phyloP scores from a whole-genome alignment of 2,888 invertebrate genomes.

The Dynastes grantii region DNA sequence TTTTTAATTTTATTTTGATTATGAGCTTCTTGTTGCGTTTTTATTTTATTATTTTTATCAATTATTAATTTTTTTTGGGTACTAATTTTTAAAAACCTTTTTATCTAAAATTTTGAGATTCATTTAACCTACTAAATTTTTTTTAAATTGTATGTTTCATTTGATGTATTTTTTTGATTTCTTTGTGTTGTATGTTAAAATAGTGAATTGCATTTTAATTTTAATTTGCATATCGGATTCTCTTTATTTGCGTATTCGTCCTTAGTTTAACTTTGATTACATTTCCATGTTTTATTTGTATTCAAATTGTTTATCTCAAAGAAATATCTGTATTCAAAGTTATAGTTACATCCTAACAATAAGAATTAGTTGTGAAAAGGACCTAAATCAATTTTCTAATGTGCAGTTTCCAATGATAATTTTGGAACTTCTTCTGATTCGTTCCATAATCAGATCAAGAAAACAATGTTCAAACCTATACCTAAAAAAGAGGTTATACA shows the following conservation, averaged over 20 bases:
- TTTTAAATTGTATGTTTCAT: background rate
- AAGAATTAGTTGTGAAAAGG: background rate
- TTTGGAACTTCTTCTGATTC: slow-evolving; percentile 62
- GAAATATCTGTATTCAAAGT: background rate
- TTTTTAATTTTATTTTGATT: slow-evolving; percentile 12
- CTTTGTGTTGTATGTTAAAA: background rate
- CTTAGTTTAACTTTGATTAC: background rate
- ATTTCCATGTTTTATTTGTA: background rate
- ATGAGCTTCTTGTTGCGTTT: background rate
- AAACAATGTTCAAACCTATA: slow-evolving; percentile 66
- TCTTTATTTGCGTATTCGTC: slow-evolving; percentile 25
- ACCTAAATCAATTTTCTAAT: slow-evolving; percentile 46
- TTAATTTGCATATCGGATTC: slow-evolving; percentile 11
- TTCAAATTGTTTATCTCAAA: background rate
- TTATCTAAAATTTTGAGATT: background rate
- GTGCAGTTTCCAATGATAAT: slow-evolving; percentile 59
- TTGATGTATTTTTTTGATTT: background rate
- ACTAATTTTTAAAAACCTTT: background rate
- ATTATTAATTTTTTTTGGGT: background rate
- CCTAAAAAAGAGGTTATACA: slow-evolving; percentile 67
- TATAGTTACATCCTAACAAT: background rate
- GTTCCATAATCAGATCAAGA: slow-evolving; percentile 65
- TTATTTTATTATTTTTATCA: background rate
- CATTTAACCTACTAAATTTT: slow-evolving; percentile 1
- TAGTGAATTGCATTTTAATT: slow-evolving; percentile 14